Conservation (phyloP, 23 tunicate genomes). For the Corella eumyota region DNA sequence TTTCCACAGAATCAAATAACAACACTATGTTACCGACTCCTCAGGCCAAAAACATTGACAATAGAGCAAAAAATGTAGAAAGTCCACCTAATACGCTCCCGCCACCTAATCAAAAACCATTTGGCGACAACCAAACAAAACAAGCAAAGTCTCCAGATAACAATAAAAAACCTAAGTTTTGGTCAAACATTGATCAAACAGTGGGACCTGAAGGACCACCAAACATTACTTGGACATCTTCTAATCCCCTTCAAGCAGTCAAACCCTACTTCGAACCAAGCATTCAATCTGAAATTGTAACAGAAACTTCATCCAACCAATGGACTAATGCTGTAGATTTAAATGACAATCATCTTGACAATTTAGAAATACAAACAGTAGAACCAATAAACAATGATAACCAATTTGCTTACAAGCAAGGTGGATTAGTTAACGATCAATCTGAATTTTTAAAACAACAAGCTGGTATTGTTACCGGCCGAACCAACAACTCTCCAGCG, state of each 20-base stretch:
- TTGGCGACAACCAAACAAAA: conserved; percentile 6
- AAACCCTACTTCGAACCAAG: conserved; percentile 2
- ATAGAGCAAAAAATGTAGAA: not conserved
- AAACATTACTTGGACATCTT: conserved; percentile 44
- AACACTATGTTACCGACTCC: conserved; percentile 15
- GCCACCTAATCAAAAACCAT: conserved; percentile 57
- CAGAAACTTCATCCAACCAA: not conserved
- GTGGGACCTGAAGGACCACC: conserved; percentile 88
- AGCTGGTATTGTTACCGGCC: conserved; percentile 48
- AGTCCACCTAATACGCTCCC: not conserved
- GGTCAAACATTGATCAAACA: conserved; percentile 39
- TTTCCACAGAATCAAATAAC: not conserved
- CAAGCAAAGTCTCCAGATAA: no score
- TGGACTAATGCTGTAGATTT: not conserved
- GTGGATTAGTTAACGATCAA: conserved; percentile 64
- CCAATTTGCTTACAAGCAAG: no score
- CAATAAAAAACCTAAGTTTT: not conserved
- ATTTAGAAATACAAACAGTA: no score
- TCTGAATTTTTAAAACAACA: conserved; percentile 60
- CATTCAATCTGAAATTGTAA: not conserved
- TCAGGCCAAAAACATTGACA: conserved; percentile 8
- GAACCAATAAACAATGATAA: no score
- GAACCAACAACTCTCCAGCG: not conserved
- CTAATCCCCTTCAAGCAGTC: conserved; percentile 24
- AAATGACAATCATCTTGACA: no score